Evolutionary conservation across 2,113 vertebrate species (phyloP), one percentile per base, ranked within the genome.

Genomic region (Etia nguti): DNA sequence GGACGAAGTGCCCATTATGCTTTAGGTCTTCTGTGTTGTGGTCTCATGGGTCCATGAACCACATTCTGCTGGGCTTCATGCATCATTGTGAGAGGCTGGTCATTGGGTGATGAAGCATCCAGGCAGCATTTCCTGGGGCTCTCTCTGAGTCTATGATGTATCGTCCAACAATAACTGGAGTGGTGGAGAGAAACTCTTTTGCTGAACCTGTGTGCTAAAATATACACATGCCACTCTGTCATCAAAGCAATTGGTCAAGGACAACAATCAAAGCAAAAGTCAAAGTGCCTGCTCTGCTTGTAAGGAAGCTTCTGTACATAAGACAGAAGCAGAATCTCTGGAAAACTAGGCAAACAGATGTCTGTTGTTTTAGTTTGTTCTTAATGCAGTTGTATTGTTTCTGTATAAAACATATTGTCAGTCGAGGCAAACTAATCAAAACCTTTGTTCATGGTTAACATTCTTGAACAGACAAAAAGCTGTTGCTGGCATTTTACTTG

Each of bases 51-150:
- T 91, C 92, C 84, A 46, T 79, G 81, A 81, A 24, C 88, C 8
- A 29, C 65, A 31, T 92, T 90, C 90, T 88, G 93, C 92, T 84
- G 79, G 75, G 88, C 80, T 93, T 85, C 91, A 96, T 96, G 92
- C 86, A 96, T 96, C 95, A 96, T 89, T 82, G 84, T 96, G 94
- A 95, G 90, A 91, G 89, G 88, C 77, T 88, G 88, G 93, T 88
- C 86, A 54, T 92, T 52, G 80, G 86, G 90, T 96, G 96, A 96
- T 96, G 93, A 89, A 96, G 92, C 77, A 81, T 92, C 92, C 93
- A 93, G 94, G 96, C 95, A 93, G 59, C 81, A 52, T 89, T 93
- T 92, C 94, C 89, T 86, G 89, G 86, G 90, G 93, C 88, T 79
- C 54, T 82, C 86, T 86, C 83, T 10, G 80, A 68, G 83, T 91